Percentiles rank a stretch among this genome's conserved stretches.
Conservation (phyloP, 2,113 vertebrate species). For the Thalassoma bifasciatum region DNA sequence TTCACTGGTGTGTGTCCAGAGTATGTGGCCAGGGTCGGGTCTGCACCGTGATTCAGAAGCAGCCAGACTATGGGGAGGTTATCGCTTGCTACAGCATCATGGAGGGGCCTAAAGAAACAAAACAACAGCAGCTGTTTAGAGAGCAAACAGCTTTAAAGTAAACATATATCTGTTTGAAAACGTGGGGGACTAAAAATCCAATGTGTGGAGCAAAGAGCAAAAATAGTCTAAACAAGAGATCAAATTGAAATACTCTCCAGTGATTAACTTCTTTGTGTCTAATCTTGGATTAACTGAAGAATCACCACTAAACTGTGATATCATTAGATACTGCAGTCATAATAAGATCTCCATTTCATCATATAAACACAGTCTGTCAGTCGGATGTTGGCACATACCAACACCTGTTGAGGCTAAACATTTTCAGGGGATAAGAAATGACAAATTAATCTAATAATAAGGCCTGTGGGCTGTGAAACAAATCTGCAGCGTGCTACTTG, state of each 20-base stretch:
- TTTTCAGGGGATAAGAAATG: neutral
- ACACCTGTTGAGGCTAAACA: too few species aligned
- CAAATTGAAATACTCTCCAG: too few species aligned
- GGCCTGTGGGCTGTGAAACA: neutral
- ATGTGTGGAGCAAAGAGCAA: too few species aligned
- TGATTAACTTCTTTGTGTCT: too few species aligned
- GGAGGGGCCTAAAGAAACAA: slow-evolving; percentile 87
- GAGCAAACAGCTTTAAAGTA: neutral
- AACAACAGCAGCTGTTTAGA: neutral
- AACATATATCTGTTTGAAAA: neutral
- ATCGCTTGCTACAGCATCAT: slow-evolving; percentile 96
- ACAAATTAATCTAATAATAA: neutral
- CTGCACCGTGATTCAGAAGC: slow-evolving; percentile 95
- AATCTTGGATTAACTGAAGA: neutral
- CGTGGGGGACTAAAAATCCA: neutral
- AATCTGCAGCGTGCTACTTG: neutral
- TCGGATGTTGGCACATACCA: too few species aligned
- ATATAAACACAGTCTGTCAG: neutral
- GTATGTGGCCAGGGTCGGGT: slow-evolving; percentile 97
- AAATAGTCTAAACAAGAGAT: neutral
- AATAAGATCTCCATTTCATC: neutral
- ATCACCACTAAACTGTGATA: neutral
- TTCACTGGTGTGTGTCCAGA: slow-evolving; percentile 97
- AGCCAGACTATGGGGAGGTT: slow-evolving; percentile 97
- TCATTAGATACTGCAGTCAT: neutral